Evolutionary conservation across 2,888 invertebrate genomes (phyloP), one percentile per base, ranked within the genome.

Genomic region (Tenthredo notha): DNA sequence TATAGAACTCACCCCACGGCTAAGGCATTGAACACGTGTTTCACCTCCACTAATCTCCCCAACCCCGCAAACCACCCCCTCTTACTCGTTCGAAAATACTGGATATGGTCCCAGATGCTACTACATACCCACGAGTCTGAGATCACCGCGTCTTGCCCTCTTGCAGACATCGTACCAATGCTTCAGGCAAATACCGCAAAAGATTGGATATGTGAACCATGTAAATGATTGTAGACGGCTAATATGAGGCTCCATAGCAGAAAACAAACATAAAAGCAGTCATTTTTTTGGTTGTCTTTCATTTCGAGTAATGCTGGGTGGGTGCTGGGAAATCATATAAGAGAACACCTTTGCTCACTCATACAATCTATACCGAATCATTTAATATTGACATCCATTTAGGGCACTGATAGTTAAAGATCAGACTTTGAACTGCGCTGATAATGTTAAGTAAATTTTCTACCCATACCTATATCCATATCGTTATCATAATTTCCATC

Each of bases 21-120:
- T 87, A 85, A 89, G 89, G 86, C 90, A 89, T 91, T 89, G 92
- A 93, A 93, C 93, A 93, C 91, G 92, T 93, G 93, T 93, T 93
- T 90, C 92, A 90, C 90, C 92, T 90, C 92, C 90, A 90, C 92
- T 92, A 92, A 93, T 92, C 92, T 92, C 87, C 88, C 67, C 67
- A 75, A 86, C 86, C 87, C 86, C 18, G 29, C 43, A 12, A 25
- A 47, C 80, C 21, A 50, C 47, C 70, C 83, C 43, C 15, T 88
- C 89, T 87, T 84, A 65, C 84, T 85, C 86, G 86, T 88, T 88
- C 84, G 86, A 88, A 88, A 88, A 86, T 88, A 87, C 88, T 87
- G 88, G 90, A 91, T 90, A 88, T 89, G 90, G 90, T 90, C 90
- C 91, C 92, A 93, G 92, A 92, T 92, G 92, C 92, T 90, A 89